Conservation (phyloP, 2,888 invertebrate genomes). For the Ecdyonurus torrentis region DNA sequence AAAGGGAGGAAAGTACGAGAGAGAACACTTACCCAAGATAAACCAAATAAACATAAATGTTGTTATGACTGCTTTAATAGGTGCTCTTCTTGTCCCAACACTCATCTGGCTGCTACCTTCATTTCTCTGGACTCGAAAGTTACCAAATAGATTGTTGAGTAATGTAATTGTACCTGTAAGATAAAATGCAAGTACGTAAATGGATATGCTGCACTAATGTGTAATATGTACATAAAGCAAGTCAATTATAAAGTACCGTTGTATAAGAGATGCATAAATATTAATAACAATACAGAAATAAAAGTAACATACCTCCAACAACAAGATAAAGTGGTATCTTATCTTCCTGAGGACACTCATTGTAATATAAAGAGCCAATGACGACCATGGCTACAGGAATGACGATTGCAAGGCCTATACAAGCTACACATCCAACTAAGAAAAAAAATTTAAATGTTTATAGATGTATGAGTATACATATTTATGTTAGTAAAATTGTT, state of each 20-base stretch:
- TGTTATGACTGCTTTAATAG: slow-evolving; percentile 28
- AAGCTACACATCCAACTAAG: slow-evolving; percentile 46
- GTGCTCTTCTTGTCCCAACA: neutral
- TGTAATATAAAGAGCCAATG: slow-evolving; percentile 42
- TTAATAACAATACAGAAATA: too few relatives aligned
- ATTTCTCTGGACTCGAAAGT: slow-evolving; percentile 9
- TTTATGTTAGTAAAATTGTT: neutral
- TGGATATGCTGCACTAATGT: neutral
- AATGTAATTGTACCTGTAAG: neutral
- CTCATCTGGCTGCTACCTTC: neutral
- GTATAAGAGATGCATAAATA: too few relatives aligned
- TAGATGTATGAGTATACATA: neutral
- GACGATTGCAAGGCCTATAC: slow-evolving; percentile 41
- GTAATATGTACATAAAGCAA: neutral
- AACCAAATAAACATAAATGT: slow-evolving; percentile 52
- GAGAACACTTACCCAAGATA: slow-evolving; percentile 40
- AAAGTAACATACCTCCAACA: slow-evolving; percentile 36
- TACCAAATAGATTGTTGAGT: slow-evolving; percentile 1
- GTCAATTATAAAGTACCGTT: neutral
- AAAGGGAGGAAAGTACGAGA: too few relatives aligned
- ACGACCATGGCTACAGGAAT: slow-evolving; percentile 51
- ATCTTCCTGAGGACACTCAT: slow-evolving; percentile 45
- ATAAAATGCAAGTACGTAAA: neutral
- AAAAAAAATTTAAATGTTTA: slow-evolving; percentile 14
- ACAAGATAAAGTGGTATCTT: slow-evolving; percentile 51